Conservation (phyloP, 2,888 invertebrate genomes). For the Lasioglossum calceatum region DNA sequence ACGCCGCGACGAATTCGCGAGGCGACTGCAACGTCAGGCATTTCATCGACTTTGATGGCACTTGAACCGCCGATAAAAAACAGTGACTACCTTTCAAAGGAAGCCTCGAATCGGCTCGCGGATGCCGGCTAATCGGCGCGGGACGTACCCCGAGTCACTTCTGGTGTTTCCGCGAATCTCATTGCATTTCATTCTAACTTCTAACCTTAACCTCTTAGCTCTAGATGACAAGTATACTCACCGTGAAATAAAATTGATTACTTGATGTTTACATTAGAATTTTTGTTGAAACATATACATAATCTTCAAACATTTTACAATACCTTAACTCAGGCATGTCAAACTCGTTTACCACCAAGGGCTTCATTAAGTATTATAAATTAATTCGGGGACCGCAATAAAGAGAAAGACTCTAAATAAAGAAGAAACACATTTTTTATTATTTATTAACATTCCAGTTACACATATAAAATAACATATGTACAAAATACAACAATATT, state of each 20-base stretch:
- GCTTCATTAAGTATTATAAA: no score
- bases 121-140: constrained; percentile 30
- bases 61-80: constrained; percentile 67
- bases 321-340: no score
- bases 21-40: constrained; percentile 79
- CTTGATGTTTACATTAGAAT: not conserved
- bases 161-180: not conserved
- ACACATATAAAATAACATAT: no score
- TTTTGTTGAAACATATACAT: not conserved
- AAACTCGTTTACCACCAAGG: no score
- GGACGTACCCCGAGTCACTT: not conserved
- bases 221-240: not conserved
- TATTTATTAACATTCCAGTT: no score
- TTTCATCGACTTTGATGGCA: constrained; percentile 76
- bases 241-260: not conserved
- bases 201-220: not conserved
- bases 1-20: constrained; percentile 77
- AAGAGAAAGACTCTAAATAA: no score
- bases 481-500: no score
- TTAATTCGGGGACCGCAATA: no score
- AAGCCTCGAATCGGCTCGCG: constrained; percentile 22
- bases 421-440: no score
- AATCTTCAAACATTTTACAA: no score
- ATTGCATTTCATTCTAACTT: not conserved
- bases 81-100: constrained; percentile 46